Base-by-base conservation (phyloP, 1,140 invertebrate genomes). In the Kradibia gibbosae region DNA sequence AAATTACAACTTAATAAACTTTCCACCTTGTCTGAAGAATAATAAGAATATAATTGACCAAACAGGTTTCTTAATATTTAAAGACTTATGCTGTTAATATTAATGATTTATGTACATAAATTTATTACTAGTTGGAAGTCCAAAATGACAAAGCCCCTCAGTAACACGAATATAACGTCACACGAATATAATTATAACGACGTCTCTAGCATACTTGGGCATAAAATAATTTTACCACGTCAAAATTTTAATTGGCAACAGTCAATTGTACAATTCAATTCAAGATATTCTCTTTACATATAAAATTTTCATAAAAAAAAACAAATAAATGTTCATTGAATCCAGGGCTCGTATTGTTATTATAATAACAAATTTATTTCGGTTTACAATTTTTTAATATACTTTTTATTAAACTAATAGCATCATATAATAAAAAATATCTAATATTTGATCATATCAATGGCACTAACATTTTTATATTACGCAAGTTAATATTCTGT, bases 101-200 rank as follows among this genome's bases (percentile, higher is more conserved):
- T 65, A 80, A 80, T 62, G 45, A 65, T 74, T 62, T 74, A 74
- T 67, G 55, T 50, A 73, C 28, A 57, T 20, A 20, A 17, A 74
- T 75, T 81, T 74, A 15, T 28, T 65, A 67, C 60, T 75, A 67
- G 71, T 80, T 83, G 65, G 70, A 74, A 81, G 76, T n/a, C 70
- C 74, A 83, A 71, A 81, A 81, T 78, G 80, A 81, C 65, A 79
- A 81, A 81, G 75, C 83, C 76, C 31, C 70, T 83, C 67, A 76
- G 71, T 81, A 77, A 73, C 74, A 55, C n/a, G 34, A 81, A 76
- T 81, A n/a, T n/a, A n/a, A n/a, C n/a, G n/a, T n/a, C n/a, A n/a
- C n/a, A n/a, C n/a, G n/a, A n/a, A n/a, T n/a, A n/a, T n/a, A 65
- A 81, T 67, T 78, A 82, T 78, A 62, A 82, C 78, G 72, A 72